Conservation (phyloP, 1,140 invertebrate genomes). For the Apis mellifera region Amel_HAv3.1 CM009944.2:6837501-6838000, state of each 20-base stretch:
- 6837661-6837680: constrained; percentile 75
- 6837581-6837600: constrained; percentile 85
- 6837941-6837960: constrained; percentile 6
- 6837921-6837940: constrained; percentile 11
- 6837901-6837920: constrained; percentile 87
- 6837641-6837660: constrained; percentile 88
- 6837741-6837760: constrained; percentile 82
- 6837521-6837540: constrained; percentile 85
- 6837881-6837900: constrained; percentile 87
- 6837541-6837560: constrained; percentile 88
- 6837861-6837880: no score
- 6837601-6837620: constrained; percentile 87
- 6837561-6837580: constrained; percentile 86
- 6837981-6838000: constrained; percentile 21
- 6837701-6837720: neutral
- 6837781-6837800: constrained; percentile 85
- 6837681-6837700: neutral
- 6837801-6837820: constrained; percentile 86
- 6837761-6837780: constrained; percentile 90
- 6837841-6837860: constrained; percentile 84
- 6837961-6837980: constrained; percentile 31
- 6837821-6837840: constrained; percentile 89
- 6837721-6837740: constrained; percentile 11
- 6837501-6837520: constrained; percentile 88
- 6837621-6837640: constrained; percentile 90